Conservation (phyloP, 2,113 vertebrate genomes). For the Corvus moneduloides region DNA sequence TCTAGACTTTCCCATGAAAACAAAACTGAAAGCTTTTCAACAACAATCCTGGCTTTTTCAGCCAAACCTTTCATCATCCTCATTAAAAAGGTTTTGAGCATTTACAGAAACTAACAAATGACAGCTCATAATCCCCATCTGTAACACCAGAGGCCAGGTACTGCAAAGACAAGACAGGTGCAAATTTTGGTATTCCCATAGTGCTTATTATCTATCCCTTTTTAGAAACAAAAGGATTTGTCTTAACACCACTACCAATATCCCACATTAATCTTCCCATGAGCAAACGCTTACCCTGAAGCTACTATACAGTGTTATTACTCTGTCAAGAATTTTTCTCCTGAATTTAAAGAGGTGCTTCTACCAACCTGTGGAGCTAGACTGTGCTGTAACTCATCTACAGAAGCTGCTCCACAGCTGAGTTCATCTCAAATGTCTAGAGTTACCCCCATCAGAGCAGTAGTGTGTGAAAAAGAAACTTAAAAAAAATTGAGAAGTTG, state of each 20-base stretch:
- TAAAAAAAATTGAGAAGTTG: neutral
- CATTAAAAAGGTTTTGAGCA: conserved; percentile 13
- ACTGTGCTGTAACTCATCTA: neutral
- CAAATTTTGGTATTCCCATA: conserved; percentile 11
- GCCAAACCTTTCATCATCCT: conserved; percentile 35
- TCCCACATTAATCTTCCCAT: conserved; percentile 25
- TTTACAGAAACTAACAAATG: conserved; percentile 31
- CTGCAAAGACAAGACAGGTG: conserved; percentile 13
- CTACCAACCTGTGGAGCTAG: neutral
- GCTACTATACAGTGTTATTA: neutral
- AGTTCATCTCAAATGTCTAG: neutral
- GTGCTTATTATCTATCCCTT: neutral
- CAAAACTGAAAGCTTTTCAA: conserved; percentile 7
- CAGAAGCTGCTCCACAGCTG: neutral
- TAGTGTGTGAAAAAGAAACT: neutral
- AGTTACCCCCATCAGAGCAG: neutral
- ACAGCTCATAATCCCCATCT: conserved; percentile 57
- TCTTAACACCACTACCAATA: conserved; percentile 30
- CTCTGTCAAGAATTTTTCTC: neutral
- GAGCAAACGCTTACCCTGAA: conserved; percentile 4
- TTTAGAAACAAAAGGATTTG: conserved; percentile 42
- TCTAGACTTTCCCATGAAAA: neutral
- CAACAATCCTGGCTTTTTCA: conserved; percentile 4
- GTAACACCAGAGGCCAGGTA: conserved; percentile 34
- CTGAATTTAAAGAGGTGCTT: neutral